These are phyloP conservation scores for Varecia variegata DNA, from an alignment of 2,797 vertebrate genomes.

Conservation along the genomic window DNA sequence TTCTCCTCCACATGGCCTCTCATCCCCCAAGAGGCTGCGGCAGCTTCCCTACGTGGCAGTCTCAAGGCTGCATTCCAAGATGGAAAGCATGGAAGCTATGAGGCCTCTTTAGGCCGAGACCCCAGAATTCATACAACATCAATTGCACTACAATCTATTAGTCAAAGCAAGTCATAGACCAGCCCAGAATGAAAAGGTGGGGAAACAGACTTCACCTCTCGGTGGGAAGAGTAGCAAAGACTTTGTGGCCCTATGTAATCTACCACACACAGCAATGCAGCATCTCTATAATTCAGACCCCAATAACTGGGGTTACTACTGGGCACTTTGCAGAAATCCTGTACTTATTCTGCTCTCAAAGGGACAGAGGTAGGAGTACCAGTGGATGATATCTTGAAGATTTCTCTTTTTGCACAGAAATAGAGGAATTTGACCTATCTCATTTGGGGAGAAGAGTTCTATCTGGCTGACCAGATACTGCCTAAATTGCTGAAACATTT, in stretches of 20 bases:
- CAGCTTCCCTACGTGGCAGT: neutral
- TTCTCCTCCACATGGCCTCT: neutral
- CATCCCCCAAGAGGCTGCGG: neutral
- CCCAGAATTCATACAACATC: neutral
- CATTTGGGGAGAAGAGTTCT: neutral
- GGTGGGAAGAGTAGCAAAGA: neutral
- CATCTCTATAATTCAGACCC: neutral
- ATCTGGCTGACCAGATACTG: neutral
- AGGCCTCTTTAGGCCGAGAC: neutral
- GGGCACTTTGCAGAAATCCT: neutral
- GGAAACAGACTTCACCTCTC: neutral
- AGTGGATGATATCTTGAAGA: neutral
- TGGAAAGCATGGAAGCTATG: neutral
- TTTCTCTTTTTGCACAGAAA: neutral
- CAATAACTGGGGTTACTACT: neutral
- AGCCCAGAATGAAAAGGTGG: neutral
- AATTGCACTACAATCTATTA: neutral
- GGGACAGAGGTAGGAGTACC: neutral
- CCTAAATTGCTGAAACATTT: neutral
- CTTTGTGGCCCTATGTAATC: neutral
- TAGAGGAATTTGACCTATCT: neutral
- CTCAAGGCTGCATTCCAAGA: neutral
- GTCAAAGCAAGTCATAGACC: neutral
- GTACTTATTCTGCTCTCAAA: neutral
- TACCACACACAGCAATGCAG: too few species aligned